Evolutionary conservation across 2,113 vertebrate species (phyloP).

Genomic region (Entomyzon cyanotis): DNA sequence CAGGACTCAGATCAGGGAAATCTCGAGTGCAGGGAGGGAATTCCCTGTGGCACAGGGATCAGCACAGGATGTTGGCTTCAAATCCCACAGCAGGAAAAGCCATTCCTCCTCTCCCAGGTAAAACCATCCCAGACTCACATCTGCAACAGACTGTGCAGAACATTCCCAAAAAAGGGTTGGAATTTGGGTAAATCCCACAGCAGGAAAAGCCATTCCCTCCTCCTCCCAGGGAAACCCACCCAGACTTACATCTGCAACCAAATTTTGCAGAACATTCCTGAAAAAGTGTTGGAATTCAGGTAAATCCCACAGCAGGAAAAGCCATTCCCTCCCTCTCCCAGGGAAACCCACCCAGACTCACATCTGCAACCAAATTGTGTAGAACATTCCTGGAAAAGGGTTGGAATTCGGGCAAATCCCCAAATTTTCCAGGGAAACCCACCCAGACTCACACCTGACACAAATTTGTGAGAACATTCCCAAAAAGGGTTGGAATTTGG

Average conservation of each 20-base stretch:
- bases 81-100: not conserved
- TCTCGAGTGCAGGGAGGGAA: not conserved
- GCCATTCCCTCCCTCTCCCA: fast-evolving
- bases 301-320: not conserved
- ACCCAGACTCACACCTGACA: too few relatives aligned
- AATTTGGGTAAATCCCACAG: too few relatives aligned
- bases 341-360: fast-evolving
- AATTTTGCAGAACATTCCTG: not conserved
- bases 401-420: too few relatives aligned
- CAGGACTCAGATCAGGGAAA: too few relatives aligned
- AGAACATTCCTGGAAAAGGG: not conserved
- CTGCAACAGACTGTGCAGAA: not conserved
- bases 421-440: too few relatives aligned
- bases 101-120: not conserved
- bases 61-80: not conserved
- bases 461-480: too few relatives aligned
- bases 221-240: not conserved
- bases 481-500: too few relatives aligned
- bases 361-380: too few relatives aligned
- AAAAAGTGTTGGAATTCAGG: too few relatives aligned
- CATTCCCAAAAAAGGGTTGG: too few relatives aligned
- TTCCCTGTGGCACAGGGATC: not conserved
- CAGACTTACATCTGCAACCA: fast-evolving
- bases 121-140: fast-evolving
- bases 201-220: not conserved